phyloP scores from a whole-genome alignment of 2,888 invertebrate genomes.

The Prenolepis imparis region DNA sequence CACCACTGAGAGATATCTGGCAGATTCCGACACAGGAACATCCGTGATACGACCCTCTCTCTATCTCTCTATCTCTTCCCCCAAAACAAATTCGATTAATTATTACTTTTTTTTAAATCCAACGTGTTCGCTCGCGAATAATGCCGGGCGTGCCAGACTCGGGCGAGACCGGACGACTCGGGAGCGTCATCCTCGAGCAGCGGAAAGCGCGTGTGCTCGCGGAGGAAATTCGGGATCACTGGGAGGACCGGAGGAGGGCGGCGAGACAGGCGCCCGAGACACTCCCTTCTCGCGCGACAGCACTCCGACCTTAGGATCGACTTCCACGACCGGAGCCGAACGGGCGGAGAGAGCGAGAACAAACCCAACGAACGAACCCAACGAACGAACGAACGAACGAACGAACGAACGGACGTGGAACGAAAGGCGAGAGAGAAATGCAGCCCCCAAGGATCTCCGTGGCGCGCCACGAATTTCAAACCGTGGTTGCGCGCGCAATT shows the following conservation, averaged over 20 bases:
- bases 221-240: conserved; percentile 58
- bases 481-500: conserved; percentile 75
- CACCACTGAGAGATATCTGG: conserved; percentile 5
- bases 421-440: conserved; percentile 75
- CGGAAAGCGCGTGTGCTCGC: conserved; percentile 47
- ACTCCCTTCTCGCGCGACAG: conserved; percentile 71
- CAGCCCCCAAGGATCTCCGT: conserved; percentile 72
- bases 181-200: conserved; percentile 33
- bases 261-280: conserved; percentile 67
- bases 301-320: conserved; percentile 74
- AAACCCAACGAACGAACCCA: conserved; percentile 74
- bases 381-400: conserved; percentile 51
- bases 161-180: conserved; percentile 31
- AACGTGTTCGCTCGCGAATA: conserved; percentile 22
- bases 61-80: neutral
- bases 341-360: conserved; percentile 73
- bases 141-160: conserved; percentile 37
- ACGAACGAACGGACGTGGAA: conserved; percentile 73
- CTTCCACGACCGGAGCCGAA: conserved; percentile 82
- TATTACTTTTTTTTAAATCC: neutral
- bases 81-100: neutral
- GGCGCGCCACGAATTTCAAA: conserved; percentile 84
- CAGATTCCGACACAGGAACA: conserved; percentile 4
- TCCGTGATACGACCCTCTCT: neutral
- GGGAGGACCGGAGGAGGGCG: conserved; percentile 65